Evolutionary conservation across 2,888 invertebrate species (phyloP), one percentile per base, ranked within the genome.

Genomic region (Andrena minutula): DNA sequence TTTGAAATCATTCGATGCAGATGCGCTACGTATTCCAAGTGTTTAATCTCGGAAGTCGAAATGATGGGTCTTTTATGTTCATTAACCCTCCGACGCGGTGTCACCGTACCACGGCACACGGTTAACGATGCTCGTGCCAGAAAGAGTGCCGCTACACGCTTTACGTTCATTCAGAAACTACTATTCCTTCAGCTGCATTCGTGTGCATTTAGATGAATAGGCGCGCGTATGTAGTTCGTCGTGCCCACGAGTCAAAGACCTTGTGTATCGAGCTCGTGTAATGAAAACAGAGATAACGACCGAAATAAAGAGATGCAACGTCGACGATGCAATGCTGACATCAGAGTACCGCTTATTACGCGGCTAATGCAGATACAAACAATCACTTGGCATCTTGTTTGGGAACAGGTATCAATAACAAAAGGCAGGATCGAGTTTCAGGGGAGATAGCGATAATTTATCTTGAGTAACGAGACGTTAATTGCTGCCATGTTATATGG

Each of bases 31-130:
- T 66, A 71, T 61, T 79, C 28, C 7, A 79, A 79, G 65, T 80
- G 72, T 80, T 63, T 66, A 56, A 80, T 80, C 80, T 80, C 80
- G 80, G 80, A 80, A 80, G 80, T 80, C 47, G 26, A 68, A 80
- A 80, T 72, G 66, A 80, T 80, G 80, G 80, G 80, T 80, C 35
- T 72, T 80, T 80, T 80, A 80, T 80, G 61, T 80, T 80, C 80
- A 61, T 80, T 80, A 80, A 80, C 72, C 81, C 80, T 63, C 64
- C 73, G 61, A 41, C 73, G 71, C 53, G 66, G 72, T 80, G 80
- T 80, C 80, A 80, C 72, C 81, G 80, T 66, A 80, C 66, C 72
- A 47, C 35, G 35, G 0, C 10, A 28, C 61, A 53, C 71, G n/a
- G 71, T 80, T 80, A 72, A 80, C 71, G 80, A 80, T 72, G 80